These are phyloP conservation scores for Rafetus swinhoei DNA, from an alignment of 2,113 vertebrate genomes.

Conservation along the genomic window DNA sequence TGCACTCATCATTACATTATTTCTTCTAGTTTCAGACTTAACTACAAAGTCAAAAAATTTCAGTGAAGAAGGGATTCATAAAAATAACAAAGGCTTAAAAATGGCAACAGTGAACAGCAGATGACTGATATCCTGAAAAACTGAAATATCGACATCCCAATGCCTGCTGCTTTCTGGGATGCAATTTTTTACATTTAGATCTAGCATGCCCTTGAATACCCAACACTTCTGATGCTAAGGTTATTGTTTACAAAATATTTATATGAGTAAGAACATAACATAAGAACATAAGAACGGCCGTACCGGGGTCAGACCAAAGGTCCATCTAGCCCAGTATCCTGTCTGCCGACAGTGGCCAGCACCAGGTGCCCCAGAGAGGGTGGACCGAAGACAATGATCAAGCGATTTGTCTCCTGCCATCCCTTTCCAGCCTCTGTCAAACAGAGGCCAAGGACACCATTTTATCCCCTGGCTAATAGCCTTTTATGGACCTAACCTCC, in stretches of 20 bases:
- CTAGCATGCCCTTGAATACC: neutral
- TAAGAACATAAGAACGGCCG: too few relatives aligned
- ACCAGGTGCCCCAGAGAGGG: too few relatives aligned
- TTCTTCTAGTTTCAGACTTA: constrained; percentile 16
- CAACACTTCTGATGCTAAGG: neutral
- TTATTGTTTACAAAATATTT: neutral
- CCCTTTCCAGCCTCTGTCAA: too few relatives aligned
- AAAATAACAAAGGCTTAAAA: neutral
- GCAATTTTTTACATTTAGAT: neutral
- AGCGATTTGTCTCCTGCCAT: too few relatives aligned
- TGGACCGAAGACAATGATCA: too few relatives aligned
- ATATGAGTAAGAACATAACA: too few relatives aligned
- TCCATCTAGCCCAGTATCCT: too few relatives aligned
- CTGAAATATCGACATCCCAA: rapidly evolving
- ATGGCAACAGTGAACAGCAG: neutral
- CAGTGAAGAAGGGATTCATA: neutral
- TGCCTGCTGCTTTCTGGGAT: neutral
- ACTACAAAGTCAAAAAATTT: neutral
- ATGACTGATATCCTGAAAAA: neutral
- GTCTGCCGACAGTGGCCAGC: too few relatives aligned
- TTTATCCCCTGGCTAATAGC: too few relatives aligned
- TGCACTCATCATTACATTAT: rapidly evolving
- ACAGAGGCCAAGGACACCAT: too few relatives aligned
- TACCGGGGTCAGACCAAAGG: too few relatives aligned
- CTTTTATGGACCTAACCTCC: too few relatives aligned